phyloP scores from a whole-genome alignment of 1,140 invertebrate species.

The Aphis gossypii region DNA sequence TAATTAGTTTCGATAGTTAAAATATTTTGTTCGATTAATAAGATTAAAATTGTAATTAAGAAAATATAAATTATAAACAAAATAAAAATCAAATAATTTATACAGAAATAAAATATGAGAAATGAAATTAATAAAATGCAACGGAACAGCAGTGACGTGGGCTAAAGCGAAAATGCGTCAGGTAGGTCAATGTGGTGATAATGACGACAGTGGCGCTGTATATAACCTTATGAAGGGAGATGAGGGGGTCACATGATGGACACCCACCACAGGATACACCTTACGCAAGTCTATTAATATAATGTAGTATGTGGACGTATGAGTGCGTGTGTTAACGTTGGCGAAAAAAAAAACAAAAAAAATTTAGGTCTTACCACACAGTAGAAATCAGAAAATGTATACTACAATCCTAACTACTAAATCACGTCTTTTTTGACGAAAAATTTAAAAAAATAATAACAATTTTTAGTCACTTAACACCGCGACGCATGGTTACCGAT shows the following conservation, averaged over 20 bases:
- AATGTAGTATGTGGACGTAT: background rate
- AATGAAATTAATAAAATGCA: background rate
- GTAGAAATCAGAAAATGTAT: background rate
- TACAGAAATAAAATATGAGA: background rate
- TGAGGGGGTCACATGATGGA: background rate
- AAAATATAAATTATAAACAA: background rate
- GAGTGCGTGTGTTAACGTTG: background rate
- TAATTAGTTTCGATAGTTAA: background rate
- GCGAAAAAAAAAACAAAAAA: background rate
- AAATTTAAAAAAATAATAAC: background rate
- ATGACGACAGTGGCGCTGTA: background rate
- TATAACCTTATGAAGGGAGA: background rate
- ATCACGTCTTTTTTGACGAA: background rate
- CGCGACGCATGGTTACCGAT: no score
- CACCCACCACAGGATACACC: background rate
- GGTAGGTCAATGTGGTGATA: constrained; percentile 4
- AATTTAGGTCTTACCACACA: background rate
- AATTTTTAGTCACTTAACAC: background rate
- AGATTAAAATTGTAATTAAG: background rate
- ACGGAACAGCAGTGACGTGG: background rate
- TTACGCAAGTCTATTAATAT: background rate
- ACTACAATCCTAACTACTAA: background rate
- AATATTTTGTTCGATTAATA: background rate
- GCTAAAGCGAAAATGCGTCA: constrained; percentile 16
- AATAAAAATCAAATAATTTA: background rate